Base-by-base conservation (phyloP, 37 sponge, comb jelly and placozoan genomes). In the Amphimedon queenslandica region DNA sequence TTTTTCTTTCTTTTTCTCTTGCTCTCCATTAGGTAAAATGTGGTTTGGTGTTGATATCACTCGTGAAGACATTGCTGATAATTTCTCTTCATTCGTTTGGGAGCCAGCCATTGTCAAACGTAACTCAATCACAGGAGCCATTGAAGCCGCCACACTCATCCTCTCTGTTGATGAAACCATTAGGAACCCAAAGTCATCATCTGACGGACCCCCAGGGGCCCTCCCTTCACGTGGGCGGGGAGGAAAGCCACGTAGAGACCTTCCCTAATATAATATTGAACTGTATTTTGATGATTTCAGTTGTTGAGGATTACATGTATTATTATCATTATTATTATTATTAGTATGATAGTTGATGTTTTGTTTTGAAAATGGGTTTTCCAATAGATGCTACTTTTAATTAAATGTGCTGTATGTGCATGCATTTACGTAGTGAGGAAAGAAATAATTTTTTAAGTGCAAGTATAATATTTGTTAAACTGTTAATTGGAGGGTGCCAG, bases 11-110 rank as follows among this genome's bases (percentile, higher is more conserved):
- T 66, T 42, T 41, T 3, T 39, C 35, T 4, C 10, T 37, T 39
- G 35, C 3, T 70, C 10, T 25, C 23, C 18, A 70, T 70, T 76
- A 93, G 98, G 98, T 38, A 71, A 66, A 28, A 94, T 76, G 41
- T 99, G 99, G 99, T 93, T 67, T 87, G 99, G 99, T 41, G 91
- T 99, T 53, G 96, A 99, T 63, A 95, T 99, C 72, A 88, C 55
- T 34, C 83, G 72, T 11, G 99, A 99, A 70, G 96, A 90, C 69
- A 81, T 95, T 39, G 83, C 88, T 37, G 94, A 99, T 57, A 99
- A 99, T 82, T 95, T 93, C 80, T 88, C 80, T 1, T 85, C 91
- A 10, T 99, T 77, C 77, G 99, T 99, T 36, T 99, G 99, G 99
- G 99, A 99, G 68, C 99, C 99, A 16, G 79, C 94, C 42, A 70